Conservation (phyloP, 2,113 vertebrate genomes). For the Camelus dromedarius region DNA sequence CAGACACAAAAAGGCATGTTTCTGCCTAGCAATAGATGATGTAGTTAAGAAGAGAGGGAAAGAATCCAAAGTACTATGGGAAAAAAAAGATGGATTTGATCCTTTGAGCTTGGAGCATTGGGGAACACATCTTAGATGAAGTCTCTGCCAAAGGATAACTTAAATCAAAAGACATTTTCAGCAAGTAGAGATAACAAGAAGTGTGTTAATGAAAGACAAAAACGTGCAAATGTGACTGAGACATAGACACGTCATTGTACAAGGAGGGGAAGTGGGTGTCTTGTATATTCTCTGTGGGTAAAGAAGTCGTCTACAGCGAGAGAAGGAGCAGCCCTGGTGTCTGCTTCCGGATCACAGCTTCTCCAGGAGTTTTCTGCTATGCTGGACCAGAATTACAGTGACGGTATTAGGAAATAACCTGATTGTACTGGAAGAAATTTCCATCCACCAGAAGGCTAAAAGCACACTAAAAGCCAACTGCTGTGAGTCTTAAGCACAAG, state of each 20-base stretch:
- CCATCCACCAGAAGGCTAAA: background rate
- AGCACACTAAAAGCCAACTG: background rate
- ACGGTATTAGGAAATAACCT: background rate
- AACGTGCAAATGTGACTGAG: background rate
- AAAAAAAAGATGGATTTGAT: background rate
- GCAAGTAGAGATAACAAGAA: background rate
- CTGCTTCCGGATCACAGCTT: background rate
- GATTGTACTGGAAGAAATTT: background rate
- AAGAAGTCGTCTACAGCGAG: background rate
- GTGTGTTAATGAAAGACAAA: background rate
- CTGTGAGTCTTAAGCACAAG: background rate
- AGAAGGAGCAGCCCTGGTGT: no score
- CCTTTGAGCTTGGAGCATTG: background rate
- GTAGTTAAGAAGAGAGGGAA: background rate
- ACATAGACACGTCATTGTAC: background rate
- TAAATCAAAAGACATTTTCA: background rate
- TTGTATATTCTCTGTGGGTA: background rate
- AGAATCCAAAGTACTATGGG: background rate
- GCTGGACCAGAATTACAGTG: background rate
- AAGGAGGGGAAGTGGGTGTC: rapidly evolving
- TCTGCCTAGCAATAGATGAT: background rate
- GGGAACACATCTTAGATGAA: background rate
- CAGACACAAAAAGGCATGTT: background rate
- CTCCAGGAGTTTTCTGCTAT: background rate
- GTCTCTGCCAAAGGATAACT: background rate